Conservation (phyloP, 2,797 vertebrate species). For the Labroides dimidiatus region DNA sequence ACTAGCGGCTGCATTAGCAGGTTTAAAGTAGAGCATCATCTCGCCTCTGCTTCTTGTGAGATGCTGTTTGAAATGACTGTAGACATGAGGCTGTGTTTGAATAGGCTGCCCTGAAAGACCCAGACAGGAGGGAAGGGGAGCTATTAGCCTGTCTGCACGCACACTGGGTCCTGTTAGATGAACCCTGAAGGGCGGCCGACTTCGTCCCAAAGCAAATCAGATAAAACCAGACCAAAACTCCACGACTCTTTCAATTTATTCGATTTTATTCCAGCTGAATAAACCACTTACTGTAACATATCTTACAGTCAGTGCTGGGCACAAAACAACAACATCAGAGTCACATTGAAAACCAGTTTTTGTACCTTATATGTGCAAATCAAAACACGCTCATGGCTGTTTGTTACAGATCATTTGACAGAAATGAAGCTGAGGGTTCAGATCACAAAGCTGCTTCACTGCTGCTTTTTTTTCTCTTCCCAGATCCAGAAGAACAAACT, state of each 20-base stretch:
- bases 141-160: constrained; percentile 72
- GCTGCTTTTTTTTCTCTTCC: constrained; percentile 31
- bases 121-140: constrained; percentile 69
- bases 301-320: background rate
- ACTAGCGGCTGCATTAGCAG: constrained; percentile 13
- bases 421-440: background rate
- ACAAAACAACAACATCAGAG: background rate
- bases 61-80: constrained; percentile 28
- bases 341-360: background rate
- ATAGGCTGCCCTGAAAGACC: constrained; percentile 37
- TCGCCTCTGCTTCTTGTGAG: constrained; percentile 40
- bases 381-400: background rate
- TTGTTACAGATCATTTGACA: background rate
- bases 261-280: background rate
- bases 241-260: background rate
- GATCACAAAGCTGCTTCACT: too few relatives aligned
- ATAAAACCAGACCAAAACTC: constrained; percentile 13
- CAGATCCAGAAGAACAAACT: constrained; percentile 93
- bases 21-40: constrained; percentile 11
- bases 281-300: background rate
- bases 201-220: constrained; percentile 33
- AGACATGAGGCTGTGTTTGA: constrained; percentile 46
- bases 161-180: constrained; percentile 34
- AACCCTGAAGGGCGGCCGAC: constrained; percentile 45
- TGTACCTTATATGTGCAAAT: background rate